Conservation (phyloP, 2,888 invertebrate genomes). For the Parascotia fuliginaria region DNA sequence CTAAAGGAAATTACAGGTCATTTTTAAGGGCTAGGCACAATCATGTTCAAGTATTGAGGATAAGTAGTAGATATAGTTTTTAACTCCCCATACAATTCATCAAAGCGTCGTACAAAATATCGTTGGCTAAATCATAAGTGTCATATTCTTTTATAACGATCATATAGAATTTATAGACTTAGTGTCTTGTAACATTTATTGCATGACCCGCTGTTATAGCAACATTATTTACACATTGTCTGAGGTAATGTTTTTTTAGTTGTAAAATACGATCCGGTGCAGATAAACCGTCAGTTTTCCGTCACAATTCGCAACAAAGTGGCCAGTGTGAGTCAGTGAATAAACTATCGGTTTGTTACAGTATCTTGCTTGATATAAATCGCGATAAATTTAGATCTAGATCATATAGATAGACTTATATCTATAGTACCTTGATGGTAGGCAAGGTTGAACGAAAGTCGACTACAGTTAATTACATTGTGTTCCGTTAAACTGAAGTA, state of each 20-base stretch:
- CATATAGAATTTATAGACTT: too few species aligned
- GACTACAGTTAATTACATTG: constrained; percentile 31
- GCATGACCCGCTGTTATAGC: too few species aligned
- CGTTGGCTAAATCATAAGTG: too few species aligned
- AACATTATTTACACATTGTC: too few species aligned
- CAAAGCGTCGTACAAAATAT: too few species aligned
- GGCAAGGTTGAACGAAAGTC: constrained; percentile 43
- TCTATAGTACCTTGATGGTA: constrained; percentile 17
- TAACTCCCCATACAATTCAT: too few species aligned
- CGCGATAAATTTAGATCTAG: constrained; percentile 2
- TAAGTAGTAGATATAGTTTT: too few species aligned
- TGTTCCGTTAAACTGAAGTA: constrained; percentile 21
- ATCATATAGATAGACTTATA: not conserved
- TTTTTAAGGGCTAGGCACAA: too few species aligned
- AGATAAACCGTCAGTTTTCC: not conserved
- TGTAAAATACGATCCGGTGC: not conserved
- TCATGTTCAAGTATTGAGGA: too few species aligned
- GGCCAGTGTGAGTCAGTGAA: constrained; percentile 11
- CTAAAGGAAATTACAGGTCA: too few species aligned
- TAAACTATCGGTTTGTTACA: constrained; percentile 14
- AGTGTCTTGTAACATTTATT: too few species aligned
- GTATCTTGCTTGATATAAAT: constrained; percentile 7
- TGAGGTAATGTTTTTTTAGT: not conserved
- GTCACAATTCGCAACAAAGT: not conserved
- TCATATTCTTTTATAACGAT: too few species aligned